phyloP scores from a whole-genome alignment of 37 sponge, comb jelly and placozoan genomes.

The Haliclona indistincta region DNA sequence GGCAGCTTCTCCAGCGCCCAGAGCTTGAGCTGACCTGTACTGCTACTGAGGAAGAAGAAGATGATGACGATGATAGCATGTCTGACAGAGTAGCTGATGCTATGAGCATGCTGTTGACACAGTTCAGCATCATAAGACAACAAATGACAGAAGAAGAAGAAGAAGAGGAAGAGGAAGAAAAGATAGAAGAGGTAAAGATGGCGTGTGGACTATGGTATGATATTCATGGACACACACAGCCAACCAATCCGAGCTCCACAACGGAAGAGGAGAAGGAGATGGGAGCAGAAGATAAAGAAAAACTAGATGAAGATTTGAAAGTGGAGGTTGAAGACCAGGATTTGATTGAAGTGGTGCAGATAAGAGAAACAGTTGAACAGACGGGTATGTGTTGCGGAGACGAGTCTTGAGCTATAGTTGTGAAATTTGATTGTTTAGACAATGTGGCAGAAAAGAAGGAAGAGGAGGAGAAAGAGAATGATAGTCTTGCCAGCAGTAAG shows the following conservation, averaged over 20 bases:
- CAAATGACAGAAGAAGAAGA: not conserved
- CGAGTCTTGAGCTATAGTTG: not conserved
- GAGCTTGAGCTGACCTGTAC: no score
- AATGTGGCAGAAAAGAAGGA: not conserved
- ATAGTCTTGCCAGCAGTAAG: not conserved
- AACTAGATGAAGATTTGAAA: not conserved
- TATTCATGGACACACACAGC: not conserved
- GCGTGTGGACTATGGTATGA: not conserved
- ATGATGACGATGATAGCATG: conserved; percentile 15
- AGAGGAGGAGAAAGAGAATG: not conserved
- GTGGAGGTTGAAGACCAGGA: not conserved
- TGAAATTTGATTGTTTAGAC: not conserved
- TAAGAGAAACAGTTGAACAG: not conserved
- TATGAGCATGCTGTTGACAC: conserved; percentile 6
- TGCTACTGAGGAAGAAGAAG: not conserved
- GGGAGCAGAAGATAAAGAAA: not conserved
- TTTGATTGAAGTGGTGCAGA: not conserved
- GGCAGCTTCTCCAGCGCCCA: no score
- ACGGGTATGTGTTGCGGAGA: not conserved
- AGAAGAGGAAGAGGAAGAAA: conserved; percentile 14
- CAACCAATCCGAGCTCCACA: not conserved
- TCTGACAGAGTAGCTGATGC: conserved; percentile 31
- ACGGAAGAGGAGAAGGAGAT: conserved; percentile 11
- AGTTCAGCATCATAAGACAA: not conserved
- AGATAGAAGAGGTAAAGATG: not conserved